phyloP scores from a whole-genome alignment of 64 coral and sea anemone species.

The Montipora efflorescens region DNA sequence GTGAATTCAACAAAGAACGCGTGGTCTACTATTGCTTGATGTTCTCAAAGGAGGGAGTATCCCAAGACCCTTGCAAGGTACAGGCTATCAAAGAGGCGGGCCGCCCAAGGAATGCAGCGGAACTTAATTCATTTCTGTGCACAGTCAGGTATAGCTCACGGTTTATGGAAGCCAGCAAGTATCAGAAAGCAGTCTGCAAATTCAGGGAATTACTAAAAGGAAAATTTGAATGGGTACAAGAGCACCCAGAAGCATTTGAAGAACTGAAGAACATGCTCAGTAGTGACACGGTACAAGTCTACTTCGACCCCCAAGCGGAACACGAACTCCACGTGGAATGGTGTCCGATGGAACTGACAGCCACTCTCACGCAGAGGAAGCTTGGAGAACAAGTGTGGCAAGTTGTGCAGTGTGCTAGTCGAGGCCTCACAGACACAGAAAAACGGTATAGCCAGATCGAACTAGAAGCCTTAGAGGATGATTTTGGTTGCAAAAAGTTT shows the following conservation, averaged over 20 bases:
- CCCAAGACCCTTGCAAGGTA: constrained; percentile 27
- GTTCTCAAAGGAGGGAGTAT: constrained; percentile 32
- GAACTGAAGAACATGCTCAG: constrained; percentile 14
- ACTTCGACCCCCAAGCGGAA: constrained; percentile 20
- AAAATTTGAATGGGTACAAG: background rate
- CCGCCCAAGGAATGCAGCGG: no score
- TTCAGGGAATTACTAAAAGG: background rate
- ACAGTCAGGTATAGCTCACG: no score
- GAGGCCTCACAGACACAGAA: background rate
- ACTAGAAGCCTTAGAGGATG: no score
- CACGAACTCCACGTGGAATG: background rate
- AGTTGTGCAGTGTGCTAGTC: background rate
- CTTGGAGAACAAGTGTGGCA: background rate
- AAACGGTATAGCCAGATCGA: no score
- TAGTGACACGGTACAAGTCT: background rate
- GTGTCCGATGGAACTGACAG: constrained; percentile 1
- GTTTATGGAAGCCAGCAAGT: background rate
- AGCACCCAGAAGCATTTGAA: background rate
- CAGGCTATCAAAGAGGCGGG: no score
- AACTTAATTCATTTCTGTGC: no score
- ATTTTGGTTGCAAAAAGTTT: no score
- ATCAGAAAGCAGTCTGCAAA: background rate
- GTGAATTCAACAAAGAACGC: constrained; percentile 7
- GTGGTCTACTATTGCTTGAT: constrained; percentile 30
- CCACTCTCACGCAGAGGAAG: no score